These are phyloP conservation scores for Parauchenoglanis ngamensis DNA, from an alignment of 2,797 vertebrate species.

Conservation along the genomic window DNA sequence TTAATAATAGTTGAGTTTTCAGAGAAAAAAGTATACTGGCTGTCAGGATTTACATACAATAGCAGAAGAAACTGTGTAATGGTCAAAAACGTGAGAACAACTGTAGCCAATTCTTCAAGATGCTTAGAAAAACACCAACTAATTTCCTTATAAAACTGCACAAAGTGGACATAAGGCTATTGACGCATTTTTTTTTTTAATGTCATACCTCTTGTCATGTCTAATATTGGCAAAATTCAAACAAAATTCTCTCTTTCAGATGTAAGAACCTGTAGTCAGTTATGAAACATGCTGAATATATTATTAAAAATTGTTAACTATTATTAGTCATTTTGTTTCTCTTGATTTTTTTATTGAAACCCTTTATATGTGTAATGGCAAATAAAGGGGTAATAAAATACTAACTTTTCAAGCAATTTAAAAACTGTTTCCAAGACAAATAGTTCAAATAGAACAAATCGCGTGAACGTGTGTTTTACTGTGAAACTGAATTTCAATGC, in stretches of 20 bases:
- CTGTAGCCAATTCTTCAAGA: neutral
- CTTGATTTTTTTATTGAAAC: neutral
- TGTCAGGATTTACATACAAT: neutral
- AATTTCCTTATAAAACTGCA: neutral
- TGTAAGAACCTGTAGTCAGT: neutral
- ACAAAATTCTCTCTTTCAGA: neutral
- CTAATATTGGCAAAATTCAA: neutral
- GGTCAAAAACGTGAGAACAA: neutral
- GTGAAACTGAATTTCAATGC: neutral
- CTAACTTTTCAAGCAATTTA: neutral
- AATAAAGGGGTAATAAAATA: neutral
- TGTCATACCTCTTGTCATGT: no score
- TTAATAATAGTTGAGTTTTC: neutral
- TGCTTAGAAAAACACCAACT: neutral
- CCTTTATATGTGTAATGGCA: neutral
- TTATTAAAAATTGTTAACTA: neutral
- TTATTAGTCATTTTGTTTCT: neutral
- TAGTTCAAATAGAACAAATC: neutral
- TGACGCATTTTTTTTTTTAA: neutral
- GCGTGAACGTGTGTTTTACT: neutral
- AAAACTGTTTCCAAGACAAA: neutral
- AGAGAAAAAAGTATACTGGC: neutral
- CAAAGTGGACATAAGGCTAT: neutral
- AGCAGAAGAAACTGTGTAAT: neutral
- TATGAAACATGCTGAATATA: neutral